Percentiles rank a stretch among this genome's conserved stretches.
These are phyloP conservation scores for Argyrosomus japonicus DNA, from an alignment of 2,113 vertebrate genomes.

Conservation along the genomic window DNA sequence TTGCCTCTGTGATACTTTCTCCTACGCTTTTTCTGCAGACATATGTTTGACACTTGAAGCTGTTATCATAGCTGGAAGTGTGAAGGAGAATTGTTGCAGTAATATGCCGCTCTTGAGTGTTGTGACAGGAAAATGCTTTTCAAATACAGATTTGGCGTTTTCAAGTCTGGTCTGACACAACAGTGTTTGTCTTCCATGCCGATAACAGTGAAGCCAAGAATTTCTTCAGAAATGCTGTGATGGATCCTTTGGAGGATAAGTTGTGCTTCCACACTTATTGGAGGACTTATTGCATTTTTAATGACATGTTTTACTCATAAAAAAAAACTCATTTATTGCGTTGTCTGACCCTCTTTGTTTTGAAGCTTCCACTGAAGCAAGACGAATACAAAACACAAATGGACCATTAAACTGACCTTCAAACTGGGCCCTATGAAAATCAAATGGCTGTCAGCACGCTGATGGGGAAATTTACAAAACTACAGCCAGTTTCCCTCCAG, in stretches of 20 bases:
- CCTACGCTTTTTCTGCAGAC: slow-evolving; percentile 74
- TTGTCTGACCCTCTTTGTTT: slow-evolving; percentile 73
- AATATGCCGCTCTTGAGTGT: slow-evolving; percentile 73
- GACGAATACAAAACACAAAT: slow-evolving; percentile 76
- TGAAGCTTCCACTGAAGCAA: slow-evolving; percentile 77
- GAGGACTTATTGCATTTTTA: slow-evolving; percentile 62
- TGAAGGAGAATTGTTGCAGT: slow-evolving; percentile 78
- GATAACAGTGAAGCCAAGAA: slow-evolving; percentile 46
- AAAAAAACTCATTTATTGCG: slow-evolving; percentile 60
- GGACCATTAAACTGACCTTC: slow-evolving; percentile 83
- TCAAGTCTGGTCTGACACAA: slow-evolving; percentile 59
- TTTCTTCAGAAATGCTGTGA: slow-evolving; percentile 17
- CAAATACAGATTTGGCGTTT: slow-evolving; percentile 66
- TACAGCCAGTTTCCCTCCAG: slow-evolving; percentile 56
- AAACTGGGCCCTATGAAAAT: slow-evolving; percentile 66
- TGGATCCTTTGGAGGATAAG: slow-evolving; percentile 31
- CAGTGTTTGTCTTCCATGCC: slow-evolving; percentile 45
- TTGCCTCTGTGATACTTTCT: slow-evolving; percentile 69
- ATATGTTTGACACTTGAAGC: slow-evolving; percentile 81
- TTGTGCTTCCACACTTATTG: slow-evolving; percentile 21
- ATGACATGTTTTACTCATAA: slow-evolving; percentile 68
- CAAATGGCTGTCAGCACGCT: slow-evolving; percentile 69
- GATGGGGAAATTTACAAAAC: slow-evolving; percentile 54
- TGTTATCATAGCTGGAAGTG: slow-evolving; percentile 79
- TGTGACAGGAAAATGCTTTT: slow-evolving; percentile 73